Conservation (phyloP, 2,888 invertebrate species). For the Cryptocephalus moraei region DNA sequence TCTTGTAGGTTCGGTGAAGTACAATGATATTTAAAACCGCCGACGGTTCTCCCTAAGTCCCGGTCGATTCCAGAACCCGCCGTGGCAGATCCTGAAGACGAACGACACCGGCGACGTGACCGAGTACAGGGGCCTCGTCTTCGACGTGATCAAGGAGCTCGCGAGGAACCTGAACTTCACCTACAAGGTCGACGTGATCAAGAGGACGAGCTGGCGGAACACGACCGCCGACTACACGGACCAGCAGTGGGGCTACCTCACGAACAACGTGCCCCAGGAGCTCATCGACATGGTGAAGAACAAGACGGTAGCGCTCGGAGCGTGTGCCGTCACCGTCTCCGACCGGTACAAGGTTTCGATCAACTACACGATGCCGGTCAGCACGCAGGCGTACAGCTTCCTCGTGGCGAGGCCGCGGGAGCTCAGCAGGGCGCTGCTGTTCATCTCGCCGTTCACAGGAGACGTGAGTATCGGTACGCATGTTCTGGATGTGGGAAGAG, state of each 20-base stretch:
- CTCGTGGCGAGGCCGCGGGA: constrained; percentile 69
- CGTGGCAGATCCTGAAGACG: constrained; percentile 67
- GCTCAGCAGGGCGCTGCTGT: constrained; percentile 71
- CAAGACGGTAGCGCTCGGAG: constrained; percentile 47
- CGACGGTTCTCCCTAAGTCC: too few species aligned
- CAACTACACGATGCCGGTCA: constrained; percentile 71
- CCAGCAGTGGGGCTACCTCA: constrained; percentile 1
- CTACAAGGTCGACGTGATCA: constrained; percentile 39
- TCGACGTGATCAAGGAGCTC: constrained; percentile 69
- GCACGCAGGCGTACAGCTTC: constrained; percentile 69
- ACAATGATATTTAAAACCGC: too few species aligned
- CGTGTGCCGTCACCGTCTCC: constrained; percentile 49
- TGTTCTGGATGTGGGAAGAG: neutral
- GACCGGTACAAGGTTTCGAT: constrained; percentile 43
- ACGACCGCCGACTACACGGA: constrained; percentile 1
- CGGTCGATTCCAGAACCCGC: constrained; percentile 71
- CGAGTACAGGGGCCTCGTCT: constrained; percentile 60
- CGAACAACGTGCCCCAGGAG: constrained; percentile 16
- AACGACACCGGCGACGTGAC: constrained; percentile 49
- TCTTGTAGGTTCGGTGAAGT: too few species aligned
- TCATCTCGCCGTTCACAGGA: constrained; percentile 70
- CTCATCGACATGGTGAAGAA: constrained; percentile 42
- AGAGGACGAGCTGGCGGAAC: constrained; percentile 8
- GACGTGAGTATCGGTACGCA: constrained; percentile 43
- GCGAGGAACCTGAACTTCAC: constrained; percentile 73